Conservation (phyloP, 2,888 invertebrate species). For the Orgyia antiqua region DNA sequence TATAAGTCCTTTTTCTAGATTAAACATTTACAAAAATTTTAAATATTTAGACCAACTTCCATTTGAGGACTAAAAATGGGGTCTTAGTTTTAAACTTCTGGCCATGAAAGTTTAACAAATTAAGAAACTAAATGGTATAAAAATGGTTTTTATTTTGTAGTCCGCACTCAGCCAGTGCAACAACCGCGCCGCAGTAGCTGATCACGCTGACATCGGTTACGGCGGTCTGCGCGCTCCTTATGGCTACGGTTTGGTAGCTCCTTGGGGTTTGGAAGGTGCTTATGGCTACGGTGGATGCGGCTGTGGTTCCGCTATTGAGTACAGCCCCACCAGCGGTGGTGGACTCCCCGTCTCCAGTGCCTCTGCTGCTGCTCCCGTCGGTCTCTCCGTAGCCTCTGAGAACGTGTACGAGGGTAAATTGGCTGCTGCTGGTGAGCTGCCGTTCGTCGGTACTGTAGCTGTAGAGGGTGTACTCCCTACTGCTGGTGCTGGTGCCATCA, state of each 20-base stretch:
- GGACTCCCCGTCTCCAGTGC: conserved; percentile 28
- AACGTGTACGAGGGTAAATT: conserved; percentile 9
- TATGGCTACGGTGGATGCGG: background rate
- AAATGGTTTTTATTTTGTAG: conserved; percentile 1
- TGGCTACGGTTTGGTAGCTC: too few species aligned
- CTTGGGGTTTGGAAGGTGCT: background rate
- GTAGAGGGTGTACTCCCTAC: conserved; percentile 11
- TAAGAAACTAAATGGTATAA: too few species aligned
- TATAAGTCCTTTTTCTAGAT: too few species aligned
- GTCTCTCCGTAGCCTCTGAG: conserved; percentile 34
- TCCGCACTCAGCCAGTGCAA: conserved; percentile 3
- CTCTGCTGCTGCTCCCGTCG: conserved; percentile 29
- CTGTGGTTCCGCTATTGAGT: background rate
- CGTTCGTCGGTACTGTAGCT: conserved; percentile 18
- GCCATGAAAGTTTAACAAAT: too few species aligned
- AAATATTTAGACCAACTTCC: too few species aligned
- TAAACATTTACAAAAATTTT: too few species aligned
- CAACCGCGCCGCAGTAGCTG: conserved; percentile 1
- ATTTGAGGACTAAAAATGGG: too few species aligned
- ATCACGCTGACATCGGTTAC: background rate
- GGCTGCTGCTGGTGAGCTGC: conserved; percentile 13
- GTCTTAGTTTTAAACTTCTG: too few species aligned
- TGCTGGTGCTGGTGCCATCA: conserved; percentile 14
- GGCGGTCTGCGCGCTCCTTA: conserved; percentile 3
- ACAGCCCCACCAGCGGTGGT: conserved; percentile 16